A percentile compares a stretch with the other conserved stretches of the same genome.
phyloP scores from a whole-genome alignment of 1,140 invertebrate genomes.

The Philotrypesis tridentata region DNA sequence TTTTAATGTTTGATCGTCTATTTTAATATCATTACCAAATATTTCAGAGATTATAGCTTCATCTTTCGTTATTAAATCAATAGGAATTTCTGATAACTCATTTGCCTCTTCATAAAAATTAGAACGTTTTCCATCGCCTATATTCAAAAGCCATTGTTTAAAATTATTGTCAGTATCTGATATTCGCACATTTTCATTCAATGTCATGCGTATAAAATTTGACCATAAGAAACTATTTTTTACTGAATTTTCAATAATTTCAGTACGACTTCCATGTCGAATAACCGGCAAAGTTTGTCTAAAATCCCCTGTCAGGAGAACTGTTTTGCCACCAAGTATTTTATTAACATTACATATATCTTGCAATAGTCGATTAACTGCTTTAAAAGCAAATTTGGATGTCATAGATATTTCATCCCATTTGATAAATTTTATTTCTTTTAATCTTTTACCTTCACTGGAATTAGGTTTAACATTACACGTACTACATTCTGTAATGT shows the following conservation, averaged over 20 bases:
- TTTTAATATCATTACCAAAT: too few species aligned
- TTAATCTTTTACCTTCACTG: not conserved
- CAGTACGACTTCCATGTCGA: not conserved
- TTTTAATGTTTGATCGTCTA: too few species aligned
- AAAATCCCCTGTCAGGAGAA: not conserved
- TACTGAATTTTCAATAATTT: too few species aligned
- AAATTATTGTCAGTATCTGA: not conserved
- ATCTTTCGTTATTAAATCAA: too few species aligned
- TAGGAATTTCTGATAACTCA: too few species aligned
- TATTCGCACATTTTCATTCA: not conserved
- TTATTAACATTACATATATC: not conserved
- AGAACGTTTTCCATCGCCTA: not conserved
- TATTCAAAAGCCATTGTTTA: not conserved
- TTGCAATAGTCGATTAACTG: not conserved
- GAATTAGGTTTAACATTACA: too few species aligned
- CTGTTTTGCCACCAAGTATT: not conserved
- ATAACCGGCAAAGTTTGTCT: too few species aligned
- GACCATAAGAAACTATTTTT: not conserved
- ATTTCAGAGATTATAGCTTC: too few species aligned
- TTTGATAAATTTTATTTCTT: slow-evolving; percentile 2
- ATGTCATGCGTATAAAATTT: not conserved
- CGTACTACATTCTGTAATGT: not conserved
- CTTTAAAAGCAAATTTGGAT: too few species aligned
- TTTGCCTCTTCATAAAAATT: not conserved
- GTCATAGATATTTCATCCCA: too few species aligned